These are phyloP conservation scores for Phaethornis superciliosus DNA, from an alignment of 2,113 vertebrate species.

Conservation along the genomic window DNA sequence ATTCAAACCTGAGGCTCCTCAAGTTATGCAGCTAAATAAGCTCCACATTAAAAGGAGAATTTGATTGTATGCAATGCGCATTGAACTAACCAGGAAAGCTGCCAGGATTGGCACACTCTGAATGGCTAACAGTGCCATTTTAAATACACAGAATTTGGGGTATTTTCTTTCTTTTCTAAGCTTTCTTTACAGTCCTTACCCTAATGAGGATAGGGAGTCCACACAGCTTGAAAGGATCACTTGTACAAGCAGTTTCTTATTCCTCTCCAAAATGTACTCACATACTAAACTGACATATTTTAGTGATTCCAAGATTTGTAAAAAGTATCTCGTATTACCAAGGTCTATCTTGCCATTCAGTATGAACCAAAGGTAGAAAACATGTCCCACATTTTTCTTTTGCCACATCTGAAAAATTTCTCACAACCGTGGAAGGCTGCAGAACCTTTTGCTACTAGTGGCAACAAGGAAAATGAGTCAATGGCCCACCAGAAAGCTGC, in stretches of 20 bases:
- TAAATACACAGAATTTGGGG: conserved; percentile 12
- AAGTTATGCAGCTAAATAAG: conserved; percentile 12
- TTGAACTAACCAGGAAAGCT: conserved; percentile 24
- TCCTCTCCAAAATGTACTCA: background rate
- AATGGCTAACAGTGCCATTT: conserved; percentile 35
- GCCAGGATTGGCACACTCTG: conserved; percentile 28
- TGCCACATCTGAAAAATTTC: background rate
- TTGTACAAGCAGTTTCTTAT: background rate
- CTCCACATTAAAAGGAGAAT: background rate
- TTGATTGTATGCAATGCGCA: background rate
- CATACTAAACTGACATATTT: background rate
- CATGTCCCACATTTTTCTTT: background rate
- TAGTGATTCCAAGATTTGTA: background rate
- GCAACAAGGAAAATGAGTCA: background rate
- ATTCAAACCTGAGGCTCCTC: background rate
- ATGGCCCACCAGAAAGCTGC: background rate
- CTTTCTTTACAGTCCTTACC: background rate
- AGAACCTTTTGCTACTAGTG: background rate
- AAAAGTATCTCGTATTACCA: background rate
- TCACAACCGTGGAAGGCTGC: background rate
- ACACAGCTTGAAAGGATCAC: background rate
- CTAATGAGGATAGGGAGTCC: background rate
- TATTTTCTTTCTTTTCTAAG: background rate
- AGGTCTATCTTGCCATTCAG: background rate
- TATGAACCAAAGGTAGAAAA: background rate